Evolutionary conservation across 2,113 vertebrate genomes (phyloP).

Genomic region (Variabilichromis moorii): DNA sequence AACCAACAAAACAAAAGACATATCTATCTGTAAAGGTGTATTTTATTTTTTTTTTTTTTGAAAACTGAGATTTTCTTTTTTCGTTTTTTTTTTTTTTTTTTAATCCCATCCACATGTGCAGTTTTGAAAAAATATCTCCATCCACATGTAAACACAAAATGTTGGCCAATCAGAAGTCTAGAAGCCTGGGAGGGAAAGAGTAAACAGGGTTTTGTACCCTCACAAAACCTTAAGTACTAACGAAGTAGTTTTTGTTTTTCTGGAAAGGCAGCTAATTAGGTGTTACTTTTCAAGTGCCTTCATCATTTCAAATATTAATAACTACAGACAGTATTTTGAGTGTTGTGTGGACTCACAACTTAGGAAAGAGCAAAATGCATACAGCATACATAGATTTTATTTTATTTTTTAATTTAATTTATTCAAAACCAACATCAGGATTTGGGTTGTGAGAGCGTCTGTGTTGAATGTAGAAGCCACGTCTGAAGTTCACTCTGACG

Average conservation of each 20-base stretch:
- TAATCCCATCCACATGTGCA: background rate
- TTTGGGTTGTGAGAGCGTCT: background rate
- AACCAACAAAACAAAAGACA: background rate
- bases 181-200: background rate
- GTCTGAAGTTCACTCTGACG: background rate
- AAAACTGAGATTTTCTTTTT: background rate
- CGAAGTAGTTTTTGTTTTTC: background rate
- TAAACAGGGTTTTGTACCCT: background rate
- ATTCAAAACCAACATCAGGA: background rate
- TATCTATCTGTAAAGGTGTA: background rate
- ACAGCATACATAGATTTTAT: background rate
- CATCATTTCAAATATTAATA: background rate
- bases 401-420: background rate
- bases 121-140: background rate
- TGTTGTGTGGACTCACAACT: background rate
- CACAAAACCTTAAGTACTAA: background rate
- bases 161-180: background rate
- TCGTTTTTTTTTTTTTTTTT: rapidly evolving
- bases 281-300: background rate
- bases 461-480: background rate
- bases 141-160: background rate
- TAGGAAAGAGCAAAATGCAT: background rate
- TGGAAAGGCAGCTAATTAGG: background rate
- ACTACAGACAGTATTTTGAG: background rate
- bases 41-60: background rate